These are phyloP conservation scores for Bicyclus anynana DNA, from an alignment of 1,140 invertebrate species.

Conservation along the genomic window DNA sequence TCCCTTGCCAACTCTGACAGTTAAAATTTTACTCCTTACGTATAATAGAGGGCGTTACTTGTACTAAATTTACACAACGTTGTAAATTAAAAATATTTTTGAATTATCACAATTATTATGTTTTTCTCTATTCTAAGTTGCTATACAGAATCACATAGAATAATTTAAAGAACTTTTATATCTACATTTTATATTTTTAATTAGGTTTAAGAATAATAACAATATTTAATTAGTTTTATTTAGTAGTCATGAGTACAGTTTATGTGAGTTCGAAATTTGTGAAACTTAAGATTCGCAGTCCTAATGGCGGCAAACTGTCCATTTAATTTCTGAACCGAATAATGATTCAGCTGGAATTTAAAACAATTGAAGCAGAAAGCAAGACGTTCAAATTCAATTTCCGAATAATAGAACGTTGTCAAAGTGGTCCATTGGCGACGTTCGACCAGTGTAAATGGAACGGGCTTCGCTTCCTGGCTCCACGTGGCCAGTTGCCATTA, in stretches of 20 bases:
- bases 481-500: slow-evolving; percentile 74
- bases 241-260: too few species aligned
- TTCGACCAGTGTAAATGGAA: slow-evolving; percentile 62
- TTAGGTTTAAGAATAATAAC: too few species aligned
- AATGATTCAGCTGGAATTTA: slow-evolving; percentile 14
- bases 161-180: too few species aligned
- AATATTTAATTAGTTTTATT: too few species aligned
- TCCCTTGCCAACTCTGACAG: not conserved
- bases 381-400: slow-evolving; percentile 33
- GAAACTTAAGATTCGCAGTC: too few species aligned
- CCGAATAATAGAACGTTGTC: slow-evolving; percentile 30
- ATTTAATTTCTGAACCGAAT: slow-evolving; percentile 7
- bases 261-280: too few species aligned
- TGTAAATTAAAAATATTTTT: not conserved
- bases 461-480: slow-evolving; percentile 59
- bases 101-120: too few species aligned
- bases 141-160: too few species aligned
- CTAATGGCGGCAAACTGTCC: slow-evolving; percentile 15
- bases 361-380: slow-evolving; percentile 9
- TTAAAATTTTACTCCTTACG: not conserved
- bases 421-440: slow-evolving; percentile 44
- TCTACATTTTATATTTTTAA: too few species aligned
- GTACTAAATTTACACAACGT: not conserved
- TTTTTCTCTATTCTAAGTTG: too few species aligned
- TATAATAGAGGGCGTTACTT: slow-evolving; percentile 8